Evolutionary conservation across 2,888 invertebrate species (phyloP), one percentile per base, ranked within the genome.

Genomic region (Tetrapedia diversipes): DNA sequence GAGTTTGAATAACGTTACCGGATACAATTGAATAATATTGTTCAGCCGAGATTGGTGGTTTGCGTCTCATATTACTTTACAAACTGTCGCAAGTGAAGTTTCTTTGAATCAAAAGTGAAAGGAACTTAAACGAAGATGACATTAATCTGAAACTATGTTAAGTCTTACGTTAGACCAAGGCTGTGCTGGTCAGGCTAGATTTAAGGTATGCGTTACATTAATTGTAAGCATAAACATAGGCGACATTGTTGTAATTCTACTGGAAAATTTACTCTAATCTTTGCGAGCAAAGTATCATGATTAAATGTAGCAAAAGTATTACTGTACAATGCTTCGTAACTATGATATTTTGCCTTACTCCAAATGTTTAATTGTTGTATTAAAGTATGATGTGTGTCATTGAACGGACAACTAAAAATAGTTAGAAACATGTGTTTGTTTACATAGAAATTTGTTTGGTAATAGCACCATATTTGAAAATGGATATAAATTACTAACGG

Each of bases 111-210:
- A 27, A 19, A 24, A 56, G 37, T 51, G 57, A 66, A 47, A 39
- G 53, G 66, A 60, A 47, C 47, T 59, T 22, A 19, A 41, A 39
- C 4, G 24, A 4, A 63, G 73, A 64, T 72, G 73, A 59, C 39
- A 72, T 53, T 66, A 43, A 60, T 60, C 39, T n/a, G 37, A 66
- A 75, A 49, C 43, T 29, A 59, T 60, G 66, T 60, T 41, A 22
- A n/a, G 22, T 10, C 22, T 49, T 29, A 19, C 2, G n/a, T 56
- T 10, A 1, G 4, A 11, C 16, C 73, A 43, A 63, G 73, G 51
- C 43, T 59, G 24, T 37, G 4, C 14, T 22, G 4, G 29, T n/a
- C 11, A 19, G 22, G 11, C 11, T 24, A 11, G 14, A 22, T 16
- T 16, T 43, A n/a, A 41, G 43, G 34, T 51, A 29, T 60, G 22